Base-by-base conservation (phyloP, 2,888 invertebrate species). In the Pollenia angustigena region DNA sequence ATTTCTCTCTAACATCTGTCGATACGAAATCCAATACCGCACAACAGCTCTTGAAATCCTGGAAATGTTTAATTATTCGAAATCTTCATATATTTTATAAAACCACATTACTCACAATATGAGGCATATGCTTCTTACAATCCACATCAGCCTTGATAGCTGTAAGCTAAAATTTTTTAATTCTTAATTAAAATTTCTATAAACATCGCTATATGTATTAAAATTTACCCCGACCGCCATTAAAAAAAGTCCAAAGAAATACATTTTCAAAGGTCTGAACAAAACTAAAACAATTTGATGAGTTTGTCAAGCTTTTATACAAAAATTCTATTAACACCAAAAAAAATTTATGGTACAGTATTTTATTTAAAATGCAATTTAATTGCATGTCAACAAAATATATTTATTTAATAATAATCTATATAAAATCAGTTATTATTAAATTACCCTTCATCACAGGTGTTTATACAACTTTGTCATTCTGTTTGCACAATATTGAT, bases 321-420 rank as follows among this genome's bases (percentile, higher is more conserved):
- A 44, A 60, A 76, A 79, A 52, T 44, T 44, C 12, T 44, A 16
- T 40, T 16, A 4, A 54, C 46, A 48, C 48, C 8, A 16, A 16
- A 0, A 0, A 42, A 2, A 7, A 40, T 58, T 68, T 58, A 14
- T 18, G 48, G 32, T 32, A 0, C 4, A 32, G 4, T 14, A 16
- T 14, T 32, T 16, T 48, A 18, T 62, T 18, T 68, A 12, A 56
- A 69, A 60, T 75, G 44, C 23, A 56, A 52, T 64, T 75, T 50
- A 62, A 74, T 85, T 85, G 81, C 85, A 52, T 85, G 85, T 16
- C 50, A 72, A 68, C 32, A 68, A 56, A 42, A 52, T 64, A 44
- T 7, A 16, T 60, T 76, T 72, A 52, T 66, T 66, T 14, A 32
- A 8, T 32, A 75, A 58, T 66, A 11, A 56, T 71, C 60, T 81